Conservation (phyloP, 2,113 vertebrate genomes). For the Colinus virginianus region DNA sequence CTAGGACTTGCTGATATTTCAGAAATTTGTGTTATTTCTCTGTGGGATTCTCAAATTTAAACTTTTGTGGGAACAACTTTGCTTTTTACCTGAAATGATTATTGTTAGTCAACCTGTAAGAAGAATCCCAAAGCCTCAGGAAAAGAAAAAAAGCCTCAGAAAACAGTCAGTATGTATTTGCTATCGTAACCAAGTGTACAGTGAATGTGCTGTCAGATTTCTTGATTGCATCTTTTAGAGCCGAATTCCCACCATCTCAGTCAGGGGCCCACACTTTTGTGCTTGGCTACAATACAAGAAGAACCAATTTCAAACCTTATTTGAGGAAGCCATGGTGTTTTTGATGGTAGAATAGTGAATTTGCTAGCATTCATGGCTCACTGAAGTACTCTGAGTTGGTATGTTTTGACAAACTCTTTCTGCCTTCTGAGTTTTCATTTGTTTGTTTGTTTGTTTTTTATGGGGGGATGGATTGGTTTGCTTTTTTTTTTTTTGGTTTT, state of each 20-base stretch:
- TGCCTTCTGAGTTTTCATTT: neutral
- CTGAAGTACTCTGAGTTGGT: neutral
- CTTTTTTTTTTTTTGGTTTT: neutral
- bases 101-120: neutral
- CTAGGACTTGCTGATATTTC: neutral
- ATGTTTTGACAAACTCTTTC: neutral
- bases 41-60: neutral
- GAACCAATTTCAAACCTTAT: neutral
- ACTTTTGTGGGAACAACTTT: rapidly evolving
- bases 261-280: rapidly evolving
- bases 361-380: neutral
- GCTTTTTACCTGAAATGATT: neutral
- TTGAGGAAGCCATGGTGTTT: neutral
- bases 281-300: neutral
- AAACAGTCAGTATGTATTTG: neutral
- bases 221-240: neutral
- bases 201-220: neutral
- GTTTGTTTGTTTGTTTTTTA: neutral
- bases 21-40: neutral
- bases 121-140: neutral
- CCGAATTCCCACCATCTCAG: neutral
- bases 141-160: neutral
- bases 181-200: neutral
- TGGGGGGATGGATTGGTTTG: too few relatives aligned
- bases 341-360: neutral